These are phyloP conservation scores for Rhinophrynus dorsalis DNA, from an alignment of 2,797 vertebrate genomes.

Conservation along the genomic window DNA sequence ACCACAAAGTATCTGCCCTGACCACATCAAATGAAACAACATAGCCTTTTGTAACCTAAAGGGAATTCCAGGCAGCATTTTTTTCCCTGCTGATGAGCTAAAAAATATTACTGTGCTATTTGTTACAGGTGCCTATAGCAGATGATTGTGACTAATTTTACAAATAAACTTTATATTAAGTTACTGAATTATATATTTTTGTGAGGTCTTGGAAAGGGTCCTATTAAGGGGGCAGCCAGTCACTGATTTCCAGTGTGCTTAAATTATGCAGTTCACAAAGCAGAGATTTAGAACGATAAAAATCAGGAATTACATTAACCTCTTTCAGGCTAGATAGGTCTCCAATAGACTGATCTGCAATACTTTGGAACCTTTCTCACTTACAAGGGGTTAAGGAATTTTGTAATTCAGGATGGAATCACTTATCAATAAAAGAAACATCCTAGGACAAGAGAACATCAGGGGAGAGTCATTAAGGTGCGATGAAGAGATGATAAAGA, in stretches of 20 bases:
- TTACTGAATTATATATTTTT: too few species aligned
- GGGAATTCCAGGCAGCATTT: background rate
- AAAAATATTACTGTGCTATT: background rate
- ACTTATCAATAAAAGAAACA: too few species aligned
- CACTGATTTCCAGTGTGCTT: background rate
- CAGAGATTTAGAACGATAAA: too few species aligned
- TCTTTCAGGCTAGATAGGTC: too few species aligned
- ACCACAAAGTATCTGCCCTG: constrained; percentile 5
- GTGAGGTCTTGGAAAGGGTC: background rate
- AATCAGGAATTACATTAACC: too few species aligned
- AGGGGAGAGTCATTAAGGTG: too few species aligned
- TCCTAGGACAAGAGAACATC: too few species aligned
- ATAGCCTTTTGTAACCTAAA: background rate
- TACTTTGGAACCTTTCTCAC: too few species aligned
- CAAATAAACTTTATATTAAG: background rate
- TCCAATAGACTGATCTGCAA: too few species aligned
- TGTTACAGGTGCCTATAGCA: background rate
- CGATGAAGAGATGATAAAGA: too few species aligned
- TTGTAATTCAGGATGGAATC: too few species aligned
- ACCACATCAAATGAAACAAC: constrained; percentile 24
- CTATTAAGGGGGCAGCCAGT: background rate
- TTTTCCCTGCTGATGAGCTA: background rate
- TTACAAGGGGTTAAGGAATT: too few species aligned
- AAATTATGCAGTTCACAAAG: background rate
- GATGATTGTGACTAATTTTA: background rate